A percentile compares a stretch with the other conserved stretches of the same genome.
phyloP scores from a whole-genome alignment of 2,113 vertebrate genomes.

The Micronycteris hirsuta region DNA sequence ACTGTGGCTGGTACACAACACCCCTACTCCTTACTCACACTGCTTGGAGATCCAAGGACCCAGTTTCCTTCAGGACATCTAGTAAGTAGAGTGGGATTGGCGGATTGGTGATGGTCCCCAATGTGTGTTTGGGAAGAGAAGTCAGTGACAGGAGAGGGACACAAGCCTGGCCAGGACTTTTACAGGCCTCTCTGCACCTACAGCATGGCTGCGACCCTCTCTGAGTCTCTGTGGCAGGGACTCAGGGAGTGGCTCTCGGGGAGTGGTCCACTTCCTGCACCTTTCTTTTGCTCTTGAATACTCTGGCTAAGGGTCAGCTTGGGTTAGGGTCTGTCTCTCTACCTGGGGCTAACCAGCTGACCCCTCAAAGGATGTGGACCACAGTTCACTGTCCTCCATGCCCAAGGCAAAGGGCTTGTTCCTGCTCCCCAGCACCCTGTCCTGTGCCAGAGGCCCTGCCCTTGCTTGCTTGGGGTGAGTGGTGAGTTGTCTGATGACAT shows the following conservation, averaged over 20 bases:
- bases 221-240: background rate
- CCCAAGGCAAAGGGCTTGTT: background rate
- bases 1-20: background rate
- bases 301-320: background rate
- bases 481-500: background rate
- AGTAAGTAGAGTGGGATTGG: background rate
- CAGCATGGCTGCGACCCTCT: background rate
- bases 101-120: background rate
- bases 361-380: background rate
- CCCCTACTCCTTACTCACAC: background rate
- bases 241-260: background rate
- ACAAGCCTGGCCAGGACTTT: background rate
- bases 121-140: background rate
- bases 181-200: background rate
- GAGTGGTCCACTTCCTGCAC: too few relatives aligned
- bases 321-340: background rate
- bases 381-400: background rate
- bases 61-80: background rate
- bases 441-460: background rate
- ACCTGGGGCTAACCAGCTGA: background rate
- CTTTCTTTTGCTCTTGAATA: background rate
- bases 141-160: background rate
- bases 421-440: background rate
- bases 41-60: background rate
- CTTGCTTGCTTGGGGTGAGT: background rate